Conservation (phyloP, 2,888 invertebrate genomes). For the Folsomia candida region DNA sequence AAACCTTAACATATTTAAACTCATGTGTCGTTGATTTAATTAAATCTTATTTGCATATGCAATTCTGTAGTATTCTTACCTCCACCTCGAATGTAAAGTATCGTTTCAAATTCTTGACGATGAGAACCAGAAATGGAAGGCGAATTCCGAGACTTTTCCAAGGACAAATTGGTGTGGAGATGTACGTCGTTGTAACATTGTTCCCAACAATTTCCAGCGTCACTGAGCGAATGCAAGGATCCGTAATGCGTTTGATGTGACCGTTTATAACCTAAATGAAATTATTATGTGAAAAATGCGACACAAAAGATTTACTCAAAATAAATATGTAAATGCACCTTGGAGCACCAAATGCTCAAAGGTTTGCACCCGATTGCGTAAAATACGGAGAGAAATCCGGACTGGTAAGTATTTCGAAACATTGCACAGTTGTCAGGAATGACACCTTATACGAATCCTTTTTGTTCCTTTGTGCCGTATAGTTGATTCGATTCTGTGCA, state of each 20-base stretch:
- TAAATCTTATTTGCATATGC: too few species aligned
- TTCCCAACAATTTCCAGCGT: constrained; percentile 63
- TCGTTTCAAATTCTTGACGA: constrained; percentile 65
- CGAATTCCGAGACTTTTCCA: constrained; percentile 64
- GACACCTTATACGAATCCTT: too few species aligned
- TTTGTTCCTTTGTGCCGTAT: too few species aligned
- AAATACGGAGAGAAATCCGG: constrained; percentile 55
- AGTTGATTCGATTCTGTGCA: too few species aligned
- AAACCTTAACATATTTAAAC: too few species aligned
- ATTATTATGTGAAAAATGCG: neutral
- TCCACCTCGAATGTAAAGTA: constrained; percentile 67
- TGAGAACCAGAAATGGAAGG: constrained; percentile 63
- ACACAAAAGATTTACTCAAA: too few species aligned
- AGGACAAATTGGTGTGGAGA: constrained; percentile 63
- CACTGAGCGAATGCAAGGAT: constrained; percentile 64
- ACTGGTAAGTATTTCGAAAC: constrained; percentile 56
- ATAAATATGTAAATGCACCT: constrained; percentile 48
- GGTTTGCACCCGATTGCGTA: constrained; percentile 56
- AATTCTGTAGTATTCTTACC: constrained; percentile 53
- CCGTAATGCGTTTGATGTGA: constrained; percentile 64
- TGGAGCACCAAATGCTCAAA: constrained; percentile 55
- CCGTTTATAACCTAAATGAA: constrained; percentile 60
- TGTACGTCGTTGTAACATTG: constrained; percentile 64
- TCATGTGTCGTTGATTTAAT: too few species aligned
- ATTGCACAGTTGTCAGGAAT: too few species aligned